Percentiles rank a stretch among this genome's conserved stretches.
These are phyloP conservation scores for Aleiodes alternator DNA, from an alignment of 2,888 invertebrate species.

Conservation along the genomic window DNA sequence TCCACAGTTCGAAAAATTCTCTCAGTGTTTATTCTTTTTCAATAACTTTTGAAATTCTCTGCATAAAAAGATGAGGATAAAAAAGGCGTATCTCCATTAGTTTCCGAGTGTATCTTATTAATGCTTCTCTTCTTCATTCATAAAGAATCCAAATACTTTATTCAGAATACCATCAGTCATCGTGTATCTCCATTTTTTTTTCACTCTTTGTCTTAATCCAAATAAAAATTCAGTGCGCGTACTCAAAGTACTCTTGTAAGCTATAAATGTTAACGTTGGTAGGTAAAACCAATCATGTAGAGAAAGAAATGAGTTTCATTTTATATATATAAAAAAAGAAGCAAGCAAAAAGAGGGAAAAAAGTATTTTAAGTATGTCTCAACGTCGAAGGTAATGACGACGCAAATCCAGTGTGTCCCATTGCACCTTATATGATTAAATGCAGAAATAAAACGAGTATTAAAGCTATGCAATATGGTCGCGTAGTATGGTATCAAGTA, in stretches of 20 bases:
- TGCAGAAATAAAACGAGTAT: conserved; percentile 23
- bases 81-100: too few species aligned
- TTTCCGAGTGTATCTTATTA: too few species aligned
- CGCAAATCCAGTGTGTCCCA: conserved; percentile 9
- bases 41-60: too few species aligned
- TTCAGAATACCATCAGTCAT: too few species aligned
- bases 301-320: conserved; percentile 21
- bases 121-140: too few species aligned
- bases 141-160: too few species aligned
- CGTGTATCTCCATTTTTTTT: neutral
- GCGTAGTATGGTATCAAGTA: conserved; percentile 8
- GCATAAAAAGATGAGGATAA: too few species aligned
- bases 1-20: too few species aligned
- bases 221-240: conserved; percentile 8
- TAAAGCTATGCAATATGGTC: conserved; percentile 30
- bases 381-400: conserved; percentile 43
- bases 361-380: conserved; percentile 29
- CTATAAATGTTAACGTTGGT: conserved; percentile 29
- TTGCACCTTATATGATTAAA: conserved; percentile 24
- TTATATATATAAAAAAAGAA: neutral
- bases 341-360: neutral
- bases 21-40: too few species aligned
- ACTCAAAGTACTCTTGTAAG: neutral
- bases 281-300: conserved; percentile 7
- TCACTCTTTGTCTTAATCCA: neutral